Conservation (phyloP, 1,140 invertebrate genomes). For the Caenorhabditis elegans region WBcel235 BX284605.5:15725001-15725500, state of each 20-base stretch:
- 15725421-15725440: not conserved
- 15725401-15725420: not conserved
- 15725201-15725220: no score
- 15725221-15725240: no score
- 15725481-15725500: not conserved
- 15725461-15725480: not conserved
- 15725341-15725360: not conserved
- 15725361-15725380: not conserved
- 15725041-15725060: no score
- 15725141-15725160: no score
- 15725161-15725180: no score
- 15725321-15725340: not conserved
- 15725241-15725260: not conserved
- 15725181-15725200: no score
- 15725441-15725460: not conserved
- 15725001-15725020: no score
- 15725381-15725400: not conserved
- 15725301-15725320: not conserved
- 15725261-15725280: not conserved
- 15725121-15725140: no score
- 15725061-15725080: no score
- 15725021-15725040: no score
- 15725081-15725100: no score
- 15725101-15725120: no score
- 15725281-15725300: not conserved